Percentiles rank a stretch among this genome's conserved stretches.
Evolutionary conservation across 2,113 vertebrate genomes (phyloP).

Genomic region (Oxyura jamaicensis): DNA sequence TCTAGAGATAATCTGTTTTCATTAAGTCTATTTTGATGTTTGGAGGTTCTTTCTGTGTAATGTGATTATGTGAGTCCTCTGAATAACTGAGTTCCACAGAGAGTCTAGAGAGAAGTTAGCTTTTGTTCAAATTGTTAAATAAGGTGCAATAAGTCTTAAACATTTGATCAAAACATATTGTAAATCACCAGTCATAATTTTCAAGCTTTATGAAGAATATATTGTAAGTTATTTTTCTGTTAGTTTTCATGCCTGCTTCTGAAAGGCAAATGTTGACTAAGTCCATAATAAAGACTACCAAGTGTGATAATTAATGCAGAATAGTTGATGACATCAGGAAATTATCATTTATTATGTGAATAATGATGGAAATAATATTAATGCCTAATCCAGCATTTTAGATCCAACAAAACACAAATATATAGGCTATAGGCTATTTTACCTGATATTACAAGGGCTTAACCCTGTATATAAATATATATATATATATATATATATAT

Average conservation of each 20-base stretch:
- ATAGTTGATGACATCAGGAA: neutral
- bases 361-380: neutral
- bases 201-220: neutral
- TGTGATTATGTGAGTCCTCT: fast-evolving
- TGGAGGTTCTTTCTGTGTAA: neutral
- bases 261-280: neutral
- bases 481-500: too few species aligned
- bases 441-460: neutral
- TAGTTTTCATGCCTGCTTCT: neutral
- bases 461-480: too few species aligned
- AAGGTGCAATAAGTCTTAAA: neutral
- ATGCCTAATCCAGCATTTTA: neutral
- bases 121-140: neutral
- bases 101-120: neutral
- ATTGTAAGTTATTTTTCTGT: neutral
- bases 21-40: neutral
- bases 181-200: neutral
- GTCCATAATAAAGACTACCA: neutral
- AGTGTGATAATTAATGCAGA: neutral
- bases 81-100: neutral
- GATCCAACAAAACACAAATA: neutral
- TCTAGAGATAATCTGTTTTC: neutral
- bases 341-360: neutral
- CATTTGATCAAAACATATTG: neutral
- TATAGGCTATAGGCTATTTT: neutral